Base-by-base conservation (phyloP, 2,888 invertebrate genomes). In the Diaprepes abbreviatus region DNA sequence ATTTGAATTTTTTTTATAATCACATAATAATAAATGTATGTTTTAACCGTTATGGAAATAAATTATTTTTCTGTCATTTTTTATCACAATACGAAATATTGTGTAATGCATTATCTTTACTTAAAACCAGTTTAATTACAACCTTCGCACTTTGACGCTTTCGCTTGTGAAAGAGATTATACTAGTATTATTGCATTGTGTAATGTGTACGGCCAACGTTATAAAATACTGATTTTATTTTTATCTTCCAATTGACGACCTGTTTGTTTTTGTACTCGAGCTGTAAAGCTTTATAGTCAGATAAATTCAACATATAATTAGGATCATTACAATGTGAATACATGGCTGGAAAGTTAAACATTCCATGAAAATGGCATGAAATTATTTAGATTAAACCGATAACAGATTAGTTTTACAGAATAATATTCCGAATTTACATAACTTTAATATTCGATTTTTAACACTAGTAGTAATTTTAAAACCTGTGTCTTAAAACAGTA, bases 221-320 rank as follows among this genome's bases (percentile, higher is more conserved):
- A 50, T 50, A 50, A 50, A 50, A 28, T 28, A 28, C 28, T 28
- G 28, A 50, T 28, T 50, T 50, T 50, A 50, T 50, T 50, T 48
- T 48, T 28, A 50, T 50, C 48, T 50, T 12, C 24, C 28, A 28
- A 50, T 50, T 9, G 48, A 50, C 48, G 48, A 9, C 9, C 28
- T 50, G 48, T 50, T 50, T 50, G 48, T 28, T 16, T 50, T 50
- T 50, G 28, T 28, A 16, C 14, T 28, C 28, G 16, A 28, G 24
- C 24, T 45, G 45, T 24, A 24, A 45, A 45, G 48, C 16, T 16
- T 50, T 50, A 48, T 14, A 14, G 28, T 12, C 28, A 28, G 48
- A 50, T 50, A 31, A 50, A 50, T 50, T 28, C 28, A 12, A 28
- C 12, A 9, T n/a, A 9, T 50, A 14, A 50, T 45, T 45, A 45